Evolutionary conservation across 2,113 vertebrate species (phyloP).

Genomic region (Amazona guildingii): DNA sequence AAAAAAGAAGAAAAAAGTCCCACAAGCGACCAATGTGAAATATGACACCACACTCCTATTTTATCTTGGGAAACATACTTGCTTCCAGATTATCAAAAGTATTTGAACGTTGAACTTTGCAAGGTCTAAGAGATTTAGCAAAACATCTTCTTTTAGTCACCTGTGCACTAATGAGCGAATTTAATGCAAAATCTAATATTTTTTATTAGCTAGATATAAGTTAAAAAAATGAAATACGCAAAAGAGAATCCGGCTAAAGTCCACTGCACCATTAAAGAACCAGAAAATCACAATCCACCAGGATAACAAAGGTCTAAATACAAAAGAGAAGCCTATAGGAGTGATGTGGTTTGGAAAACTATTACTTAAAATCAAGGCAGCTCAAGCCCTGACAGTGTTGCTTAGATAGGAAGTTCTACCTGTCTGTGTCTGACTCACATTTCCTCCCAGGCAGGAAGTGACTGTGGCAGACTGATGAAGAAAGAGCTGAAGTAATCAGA

Average conservation of each 20-base stretch:
- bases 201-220: neutral
- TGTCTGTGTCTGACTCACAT: neutral
- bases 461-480: neutral
- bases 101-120: neutral
- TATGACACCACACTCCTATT: neutral
- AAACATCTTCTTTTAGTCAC: neutral
- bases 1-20: neutral
- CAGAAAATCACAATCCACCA: neutral
- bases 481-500: neutral
- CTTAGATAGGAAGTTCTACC: neutral
- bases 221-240: neutral
- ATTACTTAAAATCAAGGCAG: neutral
- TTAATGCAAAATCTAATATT: neutral
- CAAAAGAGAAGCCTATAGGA: neutral
- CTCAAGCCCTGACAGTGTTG: neutral
- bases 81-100: neutral
- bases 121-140: neutral
- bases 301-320: neutral
- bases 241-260: neutral
- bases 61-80: neutral
- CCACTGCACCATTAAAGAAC: neutral
- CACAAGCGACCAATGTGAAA: neutral
- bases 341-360: neutral
- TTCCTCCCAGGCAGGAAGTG: neutral
- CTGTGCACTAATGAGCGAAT: neutral